phyloP scores from a whole-genome alignment of 2,888 invertebrate genomes.

The Diabrotica balteata region DNA sequence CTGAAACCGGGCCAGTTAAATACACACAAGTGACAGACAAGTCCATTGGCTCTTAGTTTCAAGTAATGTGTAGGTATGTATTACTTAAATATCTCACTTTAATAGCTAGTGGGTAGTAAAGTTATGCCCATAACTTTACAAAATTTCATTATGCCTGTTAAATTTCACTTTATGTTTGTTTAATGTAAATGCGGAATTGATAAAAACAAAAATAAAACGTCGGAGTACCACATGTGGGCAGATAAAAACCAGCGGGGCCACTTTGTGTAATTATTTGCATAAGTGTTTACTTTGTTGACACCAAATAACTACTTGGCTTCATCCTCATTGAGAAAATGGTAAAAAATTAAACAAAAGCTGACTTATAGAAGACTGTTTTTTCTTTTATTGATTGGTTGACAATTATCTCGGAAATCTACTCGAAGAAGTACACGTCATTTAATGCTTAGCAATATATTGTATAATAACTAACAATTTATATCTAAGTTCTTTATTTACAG shows the following conservation, averaged over 20 bases:
- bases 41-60: slow-evolving; percentile 24
- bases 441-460: no score
- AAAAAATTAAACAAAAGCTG: not conserved
- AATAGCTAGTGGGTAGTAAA: slow-evolving; percentile 15
- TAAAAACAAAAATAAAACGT: slow-evolving; percentile 13
- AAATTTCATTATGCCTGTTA: slow-evolving; percentile 15
- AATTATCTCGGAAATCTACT: no score
- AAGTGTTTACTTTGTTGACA: slow-evolving; percentile 27
- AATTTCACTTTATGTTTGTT: slow-evolving; percentile 13
- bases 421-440: no score
- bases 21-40: slow-evolving; percentile 8
- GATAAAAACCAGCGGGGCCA: slow-evolving; percentile 27
- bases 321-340: not conserved
- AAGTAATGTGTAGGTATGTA: slow-evolving; percentile 15
- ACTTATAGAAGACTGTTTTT: no score
- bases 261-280: slow-evolving; percentile 29
- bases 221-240: slow-evolving; percentile 18
- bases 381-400: no score
- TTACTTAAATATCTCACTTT: slow-evolving; percentile 17
- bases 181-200: slow-evolving; percentile 26
- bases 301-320: slow-evolving; percentile 22
- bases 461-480: no score
- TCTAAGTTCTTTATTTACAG: no score
- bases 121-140: slow-evolving; percentile 11
- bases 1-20: no score